A percentile compares a stretch with the other conserved stretches of the same genome.
These are phyloP conservation scores for Paralichthys olivaceus DNA, from an alignment of 2,113 vertebrate genomes.

Conservation along the genomic window DNA sequence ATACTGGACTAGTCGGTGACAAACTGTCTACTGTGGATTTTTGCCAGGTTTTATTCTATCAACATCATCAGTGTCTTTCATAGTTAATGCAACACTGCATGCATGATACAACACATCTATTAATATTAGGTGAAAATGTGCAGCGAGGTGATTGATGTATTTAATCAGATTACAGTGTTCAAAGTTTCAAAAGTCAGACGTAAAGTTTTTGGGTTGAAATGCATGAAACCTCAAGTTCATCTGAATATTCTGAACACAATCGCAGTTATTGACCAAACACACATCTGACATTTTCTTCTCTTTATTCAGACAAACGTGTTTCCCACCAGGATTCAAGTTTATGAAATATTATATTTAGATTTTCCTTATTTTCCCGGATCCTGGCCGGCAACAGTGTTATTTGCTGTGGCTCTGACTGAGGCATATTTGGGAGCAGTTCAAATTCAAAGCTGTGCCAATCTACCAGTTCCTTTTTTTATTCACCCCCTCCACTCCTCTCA, in stretches of 20 bases:
- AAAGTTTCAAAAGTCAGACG: neutral
- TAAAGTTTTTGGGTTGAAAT: conserved; percentile 9
- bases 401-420: conserved; percentile 81
- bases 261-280: conserved; percentile 1
- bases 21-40: conserved; percentile 57
- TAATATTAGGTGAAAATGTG: conserved; percentile 23
- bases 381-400: conserved; percentile 79
- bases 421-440: conserved; percentile 85
- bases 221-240: neutral
- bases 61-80: conserved; percentile 25
- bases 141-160: conserved; percentile 1
- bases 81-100: conserved; percentile 33
- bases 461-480: conserved; percentile 71
- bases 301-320: conserved; percentile 10
- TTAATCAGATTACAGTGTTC: neutral
- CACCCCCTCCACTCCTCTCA: conserved; percentile 64
- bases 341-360: conserved; percentile 78
- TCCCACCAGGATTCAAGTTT: conserved; percentile 48
- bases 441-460: conserved; percentile 85
- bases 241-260: conserved; percentile 13
- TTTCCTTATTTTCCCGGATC: conserved; percentile 66
- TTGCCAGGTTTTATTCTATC: conserved; percentile 41
- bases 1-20: conserved; percentile 53
- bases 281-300: conserved; percentile 28
- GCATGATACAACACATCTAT: conserved; percentile 33